Evolutionary conservation across 2,888 invertebrate species (phyloP), one percentile per base, ranked within the genome.

Genomic region (Hypena proboscidalis): DNA sequence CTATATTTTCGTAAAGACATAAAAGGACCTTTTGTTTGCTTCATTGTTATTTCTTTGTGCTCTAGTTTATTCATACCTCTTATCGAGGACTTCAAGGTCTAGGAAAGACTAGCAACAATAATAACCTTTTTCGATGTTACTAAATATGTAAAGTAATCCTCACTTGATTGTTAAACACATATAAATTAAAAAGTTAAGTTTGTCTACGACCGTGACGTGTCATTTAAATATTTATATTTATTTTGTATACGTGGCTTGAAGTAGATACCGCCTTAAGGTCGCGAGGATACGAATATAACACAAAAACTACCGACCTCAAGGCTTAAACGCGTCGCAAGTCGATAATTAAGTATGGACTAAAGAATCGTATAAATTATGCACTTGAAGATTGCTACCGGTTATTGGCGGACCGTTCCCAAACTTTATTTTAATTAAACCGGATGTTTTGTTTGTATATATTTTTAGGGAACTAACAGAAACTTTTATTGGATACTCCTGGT

Each of bases 1-100:
- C n/a, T n/a, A n/a, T n/a, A n/a, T n/a, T n/a, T n/a, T n/a, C n/a
- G n/a, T n/a, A n/a, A n/a, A n/a, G n/a, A n/a, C n/a, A n/a, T n/a
- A n/a, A n/a, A n/a, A n/a, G n/a, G n/a, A n/a, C n/a, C n/a, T n/a
- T n/a, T n/a, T n/a, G n/a, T n/a, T n/a, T n/a, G n/a, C n/a, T n/a
- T n/a, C n/a, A n/a, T n/a, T n/a, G n/a, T n/a, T n/a, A n/a, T n/a
- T n/a, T n/a, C n/a, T n/a, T n/a, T n/a, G 26, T 46, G 37, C 38
- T 41, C 22, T 4, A 0, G 4, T 52, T 29, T 40, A 25, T 27
- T 41, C 35, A 37, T 37, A 37, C 21, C 32, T 39, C 13, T 63
- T 48, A 45, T 54, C 40, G 41, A 45, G 33, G 37, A 36, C 21
- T 15, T 39, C 48, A 54, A 58, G 64, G 54, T 41, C 30, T 48